Evolutionary conservation across 2,888 invertebrate species (phyloP).

Genomic region (Escarpia spicata): DNA sequence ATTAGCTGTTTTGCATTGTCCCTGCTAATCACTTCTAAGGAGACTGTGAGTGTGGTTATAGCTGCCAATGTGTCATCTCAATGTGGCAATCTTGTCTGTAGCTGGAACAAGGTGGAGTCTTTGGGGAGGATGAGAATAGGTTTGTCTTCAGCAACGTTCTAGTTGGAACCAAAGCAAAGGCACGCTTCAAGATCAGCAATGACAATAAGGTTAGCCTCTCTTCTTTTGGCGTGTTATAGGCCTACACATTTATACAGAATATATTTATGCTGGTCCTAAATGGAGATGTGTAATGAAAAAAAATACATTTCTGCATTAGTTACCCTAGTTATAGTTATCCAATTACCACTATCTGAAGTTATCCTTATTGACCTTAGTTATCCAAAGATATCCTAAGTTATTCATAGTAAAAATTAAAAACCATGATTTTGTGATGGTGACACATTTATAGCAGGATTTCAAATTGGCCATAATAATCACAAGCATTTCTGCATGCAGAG

Average conservation of each 20-base stretch:
- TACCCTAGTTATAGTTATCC: too few relatives aligned
- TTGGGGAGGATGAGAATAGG: conserved; percentile 63
- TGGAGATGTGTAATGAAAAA: background rate
- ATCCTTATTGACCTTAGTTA: too few relatives aligned
- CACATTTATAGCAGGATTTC: too few relatives aligned
- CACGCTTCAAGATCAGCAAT: conserved; percentile 64
- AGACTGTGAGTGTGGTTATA: background rate
- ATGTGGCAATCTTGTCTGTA: conserved; percentile 24
- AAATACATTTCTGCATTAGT: background rate
- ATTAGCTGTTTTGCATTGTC: background rate
- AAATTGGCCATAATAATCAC: too few relatives aligned
- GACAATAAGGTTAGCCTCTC: conserved; percentile 55
- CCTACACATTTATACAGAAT: background rate
- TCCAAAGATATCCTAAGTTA: too few relatives aligned
- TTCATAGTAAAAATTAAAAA: too few relatives aligned
- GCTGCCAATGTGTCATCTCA: background rate
- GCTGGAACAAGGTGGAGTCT: conserved; percentile 61
- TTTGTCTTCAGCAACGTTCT: conserved; percentile 66
- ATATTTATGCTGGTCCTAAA: too few relatives aligned
- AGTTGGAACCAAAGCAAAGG: conserved; percentile 62
- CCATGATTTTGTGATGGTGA: too few relatives aligned
- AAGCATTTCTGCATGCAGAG: too few relatives aligned
- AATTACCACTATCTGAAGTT: too few relatives aligned
- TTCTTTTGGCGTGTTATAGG: background rate
- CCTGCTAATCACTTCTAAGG: background rate